Base-by-base conservation (phyloP, 2,113 vertebrate species). In the Ailurus styani region DNA sequence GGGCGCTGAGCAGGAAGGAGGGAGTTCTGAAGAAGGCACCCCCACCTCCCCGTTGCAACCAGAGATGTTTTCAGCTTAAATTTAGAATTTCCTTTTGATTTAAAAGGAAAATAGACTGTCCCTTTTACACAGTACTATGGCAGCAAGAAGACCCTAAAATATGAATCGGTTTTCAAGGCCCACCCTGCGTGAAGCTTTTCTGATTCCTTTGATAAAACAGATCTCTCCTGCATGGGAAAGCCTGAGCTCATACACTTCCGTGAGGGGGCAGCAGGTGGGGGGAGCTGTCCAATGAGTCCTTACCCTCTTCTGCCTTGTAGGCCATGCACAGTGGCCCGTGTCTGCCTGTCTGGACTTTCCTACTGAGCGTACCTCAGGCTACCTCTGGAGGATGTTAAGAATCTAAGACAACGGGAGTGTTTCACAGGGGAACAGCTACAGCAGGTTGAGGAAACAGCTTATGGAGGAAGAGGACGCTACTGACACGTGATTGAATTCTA, bases 251-350 rank as follows among this genome's bases (percentile, higher is more conserved):
- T 1, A n/a, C 20, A 10, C 17, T 20, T 9, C 37, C 42, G 1
- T 7, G 9, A 23, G 25, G 6, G 21, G 3, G 7, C 1, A 0
- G 29, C 7, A 73, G 40, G 20, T 40, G 25, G 6, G 12, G 31
- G 34, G 14, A 10, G 14, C 1, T 40, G 9, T 55, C 75, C 9
- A 3, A 20, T 0, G 0, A n/a, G 31, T n/a, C 20, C 87, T 62
- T 25, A 37, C 13, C 25, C 10, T 13, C 21, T n/a, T 37, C 27
- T 75, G 52, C 64, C 40, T 50, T 66, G 62, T 23, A 57, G 5
- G 23, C 23, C 6, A 40, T n/a, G 25, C 8, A 14, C 17, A 23
- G 37, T 12, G 82, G 47, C 66, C 8, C 21, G 42, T 2, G 0
- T 45, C 64, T 37, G 9, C 66, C 25, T 45, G 52, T 37, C 42